Evolutionary conservation across 2,113 vertebrate genomes (phyloP), one percentile per base, ranked within the genome.

Genomic region (Nothobranchius furzeri): DNA sequence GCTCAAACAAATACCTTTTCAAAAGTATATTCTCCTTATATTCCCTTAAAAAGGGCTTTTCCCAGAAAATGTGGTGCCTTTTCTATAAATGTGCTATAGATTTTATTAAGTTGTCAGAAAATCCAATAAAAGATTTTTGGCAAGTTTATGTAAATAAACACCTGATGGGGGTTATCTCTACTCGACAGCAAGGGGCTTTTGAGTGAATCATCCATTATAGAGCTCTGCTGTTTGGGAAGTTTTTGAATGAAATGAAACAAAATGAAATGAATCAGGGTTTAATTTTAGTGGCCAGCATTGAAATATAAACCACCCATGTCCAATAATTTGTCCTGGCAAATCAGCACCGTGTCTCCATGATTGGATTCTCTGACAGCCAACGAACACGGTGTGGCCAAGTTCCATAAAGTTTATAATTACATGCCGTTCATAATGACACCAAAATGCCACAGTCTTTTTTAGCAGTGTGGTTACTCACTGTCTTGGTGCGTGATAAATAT

Each of bases 371-470:
- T 82, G 75, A 84, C 83, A 76, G 68, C 37, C 0, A 8, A 70
- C 59, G 59, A 57, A 73, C 54, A 59, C 43, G 60, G 45, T 60
- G 50, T 89, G 73, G 84, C 59, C 73, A 63, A 84, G 12, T 87
- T 84, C 77, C 7, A 68, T 76, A 54, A 79, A 82, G 66, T 84
- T 85, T 81, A 71, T 53, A 60, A 49, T 65, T 36, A 17, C 47
- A 50, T 50, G 40, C 37, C 24, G 15, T 58, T 75, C 49, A 68
- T 70, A 80, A 78, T 45, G 63, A 79, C 61, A 84, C 57, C 60
- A 70, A 79, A 73, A 80, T 68, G 61, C 69, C 60, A 76, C 59
- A 61, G 75, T 68, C 7, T 49, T 80, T 59, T 57, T 25, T 61
- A 20, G 2, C 17, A 57, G 61, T 73, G 78, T 78, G 70, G 40